These are phyloP conservation scores for Drosophila carrolli DNA, from an alignment of 1,140 invertebrate species.

Conservation along the genomic window DNA sequence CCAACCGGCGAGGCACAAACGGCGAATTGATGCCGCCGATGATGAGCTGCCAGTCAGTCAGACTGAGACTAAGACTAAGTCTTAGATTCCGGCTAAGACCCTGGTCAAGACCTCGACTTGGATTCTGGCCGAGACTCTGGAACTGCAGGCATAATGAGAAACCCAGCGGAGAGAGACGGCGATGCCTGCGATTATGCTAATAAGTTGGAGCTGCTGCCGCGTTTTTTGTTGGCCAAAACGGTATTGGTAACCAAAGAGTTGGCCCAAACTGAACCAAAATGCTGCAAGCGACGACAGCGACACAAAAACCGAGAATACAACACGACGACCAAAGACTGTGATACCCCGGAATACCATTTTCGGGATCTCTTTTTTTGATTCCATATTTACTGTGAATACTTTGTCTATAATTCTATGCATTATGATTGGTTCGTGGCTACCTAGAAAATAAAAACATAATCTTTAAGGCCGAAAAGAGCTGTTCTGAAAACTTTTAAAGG, in stretches of 20 bases:
- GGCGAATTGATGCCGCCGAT: conserved; percentile 77
- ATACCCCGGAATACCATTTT: conserved; percentile 9
- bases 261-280: conserved; percentile 34
- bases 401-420: too few relatives aligned
- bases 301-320: conserved; percentile 62
- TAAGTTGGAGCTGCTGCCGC: conserved; percentile 61
- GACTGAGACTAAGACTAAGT: conserved; percentile 3
- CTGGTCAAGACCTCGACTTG: not conserved
- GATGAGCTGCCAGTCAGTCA: conserved; percentile 64
- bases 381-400: too few relatives aligned
- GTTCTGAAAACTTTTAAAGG: too few relatives aligned
- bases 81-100: conserved; percentile 4
- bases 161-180: conserved; percentile 33
- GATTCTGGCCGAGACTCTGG: conserved; percentile 14
- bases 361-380: too few relatives aligned
- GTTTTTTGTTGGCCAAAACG: conserved; percentile 49
- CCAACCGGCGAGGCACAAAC: conserved; percentile 66
- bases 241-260: conserved; percentile 60
- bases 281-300: conserved; percentile 60
- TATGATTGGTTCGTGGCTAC: too few relatives aligned
- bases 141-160: conserved; percentile 60
- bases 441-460: too few relatives aligned
- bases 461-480: too few relatives aligned
- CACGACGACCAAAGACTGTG: conserved; percentile 16
- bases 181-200: conserved; percentile 75